Base-by-base conservation (phyloP, 2,888 invertebrate species). In the Tuta absoluta region DNA sequence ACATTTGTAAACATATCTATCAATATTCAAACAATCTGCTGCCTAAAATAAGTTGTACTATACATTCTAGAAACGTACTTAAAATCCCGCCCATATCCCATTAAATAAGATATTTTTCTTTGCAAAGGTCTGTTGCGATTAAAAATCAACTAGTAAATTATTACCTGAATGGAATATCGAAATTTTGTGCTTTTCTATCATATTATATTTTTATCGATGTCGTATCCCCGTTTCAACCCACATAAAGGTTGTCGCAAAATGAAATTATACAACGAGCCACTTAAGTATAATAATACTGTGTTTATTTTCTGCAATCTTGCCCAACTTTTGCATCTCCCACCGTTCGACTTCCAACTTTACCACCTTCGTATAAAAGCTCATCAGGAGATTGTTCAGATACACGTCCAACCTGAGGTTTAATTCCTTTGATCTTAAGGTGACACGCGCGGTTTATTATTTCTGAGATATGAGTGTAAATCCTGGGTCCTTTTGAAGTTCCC, bases 401-500 rank as follows among this genome's bases (percentile, higher is more conserved):
- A 33, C 33, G 8, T 33, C 4, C 41, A 45, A 38, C 24, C 45
- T 38, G 70, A 75, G 73, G 73, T 75, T 75, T 76, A 77, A 79
- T 76, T 75, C 76, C 77, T 77, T 79, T 79, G 77, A 79, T 79
- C 78, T 77, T 71, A 73, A 78, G 76, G 78, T 78, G 78, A 77
- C 78, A 77, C 74, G 74, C 69, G 76, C 72, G 76, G 77, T 76
- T 75, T 78, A 76, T 79, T 79, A 79, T 79, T 77, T 77, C 74
- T 75, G 71, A 76, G 77, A 76, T 73, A 75, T 73, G 73, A 71
- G 70, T 70, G 72, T 73, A 72, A 73, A 74, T 76, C 70, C 68
- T 24, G 38, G 2, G 21, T 23, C 45, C 23, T 58, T 58, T 58
- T 23, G 37, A 58, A 37, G 37, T 57, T 17, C 56, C 17, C 7